Evolutionary conservation across 1,140 invertebrate species (phyloP), one percentile per base, ranked within the genome.

Genomic region (Oryctes rhinoceros): DNA sequence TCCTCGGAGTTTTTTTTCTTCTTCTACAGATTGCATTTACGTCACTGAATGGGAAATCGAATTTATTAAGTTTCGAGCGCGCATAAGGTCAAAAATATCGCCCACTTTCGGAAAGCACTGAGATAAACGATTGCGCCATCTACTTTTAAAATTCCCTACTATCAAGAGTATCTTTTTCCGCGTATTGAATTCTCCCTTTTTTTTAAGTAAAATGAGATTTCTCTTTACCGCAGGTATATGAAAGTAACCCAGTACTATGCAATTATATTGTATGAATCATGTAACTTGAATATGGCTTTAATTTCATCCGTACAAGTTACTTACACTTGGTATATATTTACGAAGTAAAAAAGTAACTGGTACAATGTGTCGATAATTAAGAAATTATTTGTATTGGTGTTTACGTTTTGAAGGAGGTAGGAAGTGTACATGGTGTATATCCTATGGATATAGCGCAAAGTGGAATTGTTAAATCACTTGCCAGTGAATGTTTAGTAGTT

Each of bases 401-500:
- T 53, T 53, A 53, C 49, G 49, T 53, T 53, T 53, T 53, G n/a
- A 53, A 53, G 13, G 49, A 53, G 49, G 49, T 67, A 67, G 65
- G 65, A 67, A 67, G 65, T 35, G 65, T 39, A 20, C 13, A 59
- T 11, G 53, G 53, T 59, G 53, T 53, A 18, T 53, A 53, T 67
- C 65, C 65, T 4, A 24, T 67, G 20, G 65, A 7, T 24, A 67
- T 67, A 35, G 65, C 65, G 65, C n/a, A 53, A 18, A 67, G 20
- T 67, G 65, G 65, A 67, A 67, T 67, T 67, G 20, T 67, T 67
- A 67, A 67, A 30, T 35, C 20, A 67, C 20, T 18, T 30, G 65
- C 49, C 65, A 67, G 65, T 67, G 65, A 67, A 67, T 67, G 65
- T 67, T 67, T 35, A 67, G 30, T 18, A 30, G 30, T 18, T 35